Base-by-base conservation (phyloP, 2,888 invertebrate species). In the Drosophila kokeensis region DNA sequence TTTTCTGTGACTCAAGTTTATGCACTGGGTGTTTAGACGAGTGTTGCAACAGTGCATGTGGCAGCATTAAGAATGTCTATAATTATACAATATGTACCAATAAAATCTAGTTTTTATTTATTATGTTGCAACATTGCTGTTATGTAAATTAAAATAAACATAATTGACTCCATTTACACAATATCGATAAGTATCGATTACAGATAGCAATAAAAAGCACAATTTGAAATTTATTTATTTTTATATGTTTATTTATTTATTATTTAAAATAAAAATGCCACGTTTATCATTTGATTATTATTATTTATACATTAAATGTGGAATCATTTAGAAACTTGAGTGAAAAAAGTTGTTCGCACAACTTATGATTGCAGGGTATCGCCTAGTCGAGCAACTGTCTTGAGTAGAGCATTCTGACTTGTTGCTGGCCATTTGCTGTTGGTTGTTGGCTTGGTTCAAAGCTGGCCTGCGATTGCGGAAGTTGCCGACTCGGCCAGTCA, bases 401-500 rank as follows among this genome's bases (percentile, higher is more conserved):
- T 24, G 15, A 45, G 13, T 0, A 8, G 1, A 8, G 24, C 24
- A 45, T 45, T 45, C 8, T 2, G 2, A 45, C 45, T 24, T 45
- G 24, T 45, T 45, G 40, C 32, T 58, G 45, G 6, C 45, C 40
- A 45, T 45, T 6, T 30, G 7, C 24, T 50, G 24, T 30, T 58
- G 29, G 38, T 40, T 27, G 36, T 30, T n/a, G n/a, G 24, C 30
- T 50, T 60, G 38, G 53, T 48, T 45, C 45, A 42, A 68, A 48
- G 55, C 55, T 27, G 34, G 3, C 50, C 24, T 61, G 34, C 27
- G 53, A 50, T 61, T 58, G 57, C 75, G 75, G 75, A 75, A 74
- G 75, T 69, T 53, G 53, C 27, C 50, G 61, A 45, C 61, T 34
- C 21, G 63, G 49, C 18, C 62, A 73, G 40, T 21, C 45, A 29